Base-by-base conservation (phyloP, 1,140 invertebrate species). In the Tetragonula clypearis region DNA sequence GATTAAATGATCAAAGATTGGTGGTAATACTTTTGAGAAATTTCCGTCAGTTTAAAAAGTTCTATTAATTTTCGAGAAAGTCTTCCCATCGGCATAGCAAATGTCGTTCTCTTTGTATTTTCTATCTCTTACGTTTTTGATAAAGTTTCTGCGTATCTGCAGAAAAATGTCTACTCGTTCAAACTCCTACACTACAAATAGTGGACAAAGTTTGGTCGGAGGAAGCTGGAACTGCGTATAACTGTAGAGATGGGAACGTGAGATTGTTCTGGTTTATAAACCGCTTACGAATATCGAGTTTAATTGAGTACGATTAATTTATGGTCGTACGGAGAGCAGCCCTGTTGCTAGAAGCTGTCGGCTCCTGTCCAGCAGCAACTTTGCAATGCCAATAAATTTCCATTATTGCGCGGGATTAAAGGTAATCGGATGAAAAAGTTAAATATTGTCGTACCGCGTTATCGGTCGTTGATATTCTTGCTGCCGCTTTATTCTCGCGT, bases 241-340 rank as follows among this genome's bases (percentile, higher is more conserved):
- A 15, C n/a, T 65, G 26, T 26, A 17, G n/a, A 6, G 65, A 15
- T 8, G 11, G 8, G 30, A 30, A 69, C 17, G 14, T 19, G 6
- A 49, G 23, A 58, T 72, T 55, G 21, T 60, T 3, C 8, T 14
- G 17, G 6, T 49, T 6, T 23, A 14, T 23, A 49, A 12, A 62
- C 21, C 26, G 26, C 26, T 82, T 21, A 66, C 30, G 60, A 68
- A 66, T 68, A 75, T 65, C 69, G 53, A 62, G 41, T 55, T 81
- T 65, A 86, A 86, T 72, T 58, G 66, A 78, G 41, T 65, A 53
- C 62, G 41, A 26, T 53, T 60, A 58, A 78, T 86, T 86, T 78
- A 83, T 77, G 21, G 66, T 1, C 65, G n/a, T 41, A 41, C 35
- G 35, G 55, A 60, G 62, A 62, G 55, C 35, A 62, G 11, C 58